Percentiles rank a stretch among this genome's conserved stretches.
These are phyloP conservation scores for Epinephelus awoara DNA, from an alignment of 2,797 vertebrate genomes.

Conservation along the genomic window DNA sequence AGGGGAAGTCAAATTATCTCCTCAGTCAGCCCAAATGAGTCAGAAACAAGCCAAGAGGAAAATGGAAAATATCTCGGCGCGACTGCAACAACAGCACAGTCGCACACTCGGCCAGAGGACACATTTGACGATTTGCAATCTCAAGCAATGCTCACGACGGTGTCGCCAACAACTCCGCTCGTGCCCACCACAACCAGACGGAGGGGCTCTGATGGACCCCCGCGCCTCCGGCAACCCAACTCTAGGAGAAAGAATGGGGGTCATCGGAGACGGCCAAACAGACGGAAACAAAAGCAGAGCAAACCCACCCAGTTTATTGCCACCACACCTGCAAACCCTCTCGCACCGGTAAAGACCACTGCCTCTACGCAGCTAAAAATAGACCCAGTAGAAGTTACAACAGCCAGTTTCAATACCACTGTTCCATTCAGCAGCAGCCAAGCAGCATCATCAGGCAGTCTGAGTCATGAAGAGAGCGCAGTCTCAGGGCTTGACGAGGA, in stretches of 20 bases:
- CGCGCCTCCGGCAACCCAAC: conserved; percentile 9
- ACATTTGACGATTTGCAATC: conserved; percentile 36
- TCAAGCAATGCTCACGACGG: conserved; percentile 35
- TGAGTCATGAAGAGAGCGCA: conserved; percentile 73
- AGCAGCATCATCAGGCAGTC: conserved; percentile 68
- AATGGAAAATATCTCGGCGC: conserved; percentile 51
- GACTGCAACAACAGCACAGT: conserved; percentile 29
- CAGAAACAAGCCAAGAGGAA: conserved; percentile 47
- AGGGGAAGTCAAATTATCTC: conserved; percentile 46
- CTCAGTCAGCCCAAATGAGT: conserved; percentile 48
- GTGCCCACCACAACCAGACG: not conserved
- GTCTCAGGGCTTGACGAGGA: conserved; percentile 51
- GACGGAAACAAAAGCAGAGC: conserved; percentile 82
- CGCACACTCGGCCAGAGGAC: conserved; percentile 32
- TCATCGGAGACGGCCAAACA: conserved; percentile 84
- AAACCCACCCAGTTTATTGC: conserved; percentile 30
- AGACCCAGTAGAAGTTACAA: conserved; percentile 54
- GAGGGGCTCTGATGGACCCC: not conserved
- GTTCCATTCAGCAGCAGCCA: conserved; percentile 76
- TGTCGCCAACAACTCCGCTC: conserved; percentile 27
- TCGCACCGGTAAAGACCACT: conserved; percentile 44
- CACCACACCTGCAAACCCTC: conserved; percentile 41
- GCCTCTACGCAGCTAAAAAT: conserved; percentile 63
- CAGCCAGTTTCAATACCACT: conserved; percentile 61
- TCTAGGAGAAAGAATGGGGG: conserved; percentile 81